These are phyloP conservation scores for Gasterosteus aculeatus DNA, from an alignment of 2,113 vertebrate genomes.

Conservation along the genomic window DNA sequence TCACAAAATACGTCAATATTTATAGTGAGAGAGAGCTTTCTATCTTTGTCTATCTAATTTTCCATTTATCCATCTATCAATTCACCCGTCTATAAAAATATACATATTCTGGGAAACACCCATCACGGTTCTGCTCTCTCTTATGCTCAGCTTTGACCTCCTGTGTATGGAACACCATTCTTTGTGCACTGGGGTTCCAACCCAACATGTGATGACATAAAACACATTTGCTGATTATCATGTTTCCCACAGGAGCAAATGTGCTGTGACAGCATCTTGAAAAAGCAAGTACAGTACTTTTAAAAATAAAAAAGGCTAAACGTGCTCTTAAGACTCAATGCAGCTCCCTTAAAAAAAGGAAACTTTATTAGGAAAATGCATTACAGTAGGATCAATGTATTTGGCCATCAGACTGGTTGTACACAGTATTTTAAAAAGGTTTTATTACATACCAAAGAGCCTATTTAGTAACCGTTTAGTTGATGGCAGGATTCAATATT, in stretches of 20 bases:
- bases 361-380: conserved; percentile 60
- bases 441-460: conserved; percentile 38
- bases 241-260: background rate
- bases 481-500: conserved; percentile 64
- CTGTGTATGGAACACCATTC: background rate
- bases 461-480: conserved; percentile 33
- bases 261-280: background rate
- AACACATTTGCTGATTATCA: background rate
- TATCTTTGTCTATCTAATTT: background rate
- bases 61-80: too few relatives aligned
- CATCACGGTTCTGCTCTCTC: background rate
- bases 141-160: background rate
- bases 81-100: background rate
- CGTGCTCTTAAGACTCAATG: background rate
- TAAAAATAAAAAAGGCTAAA: background rate
- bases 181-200: background rate
- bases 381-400: conserved; percentile 24
- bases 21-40: background rate
- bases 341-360: background rate
- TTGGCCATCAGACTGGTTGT: conserved; percentile 46
- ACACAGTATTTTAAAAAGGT: conserved; percentile 35
- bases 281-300: background rate
- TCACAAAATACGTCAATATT: background rate
- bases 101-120: background rate
- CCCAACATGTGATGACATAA: background rate